These are phyloP conservation scores for Tolypeutes matacus DNA, from an alignment of 2,797 vertebrate species.

Conservation along the genomic window DNA sequence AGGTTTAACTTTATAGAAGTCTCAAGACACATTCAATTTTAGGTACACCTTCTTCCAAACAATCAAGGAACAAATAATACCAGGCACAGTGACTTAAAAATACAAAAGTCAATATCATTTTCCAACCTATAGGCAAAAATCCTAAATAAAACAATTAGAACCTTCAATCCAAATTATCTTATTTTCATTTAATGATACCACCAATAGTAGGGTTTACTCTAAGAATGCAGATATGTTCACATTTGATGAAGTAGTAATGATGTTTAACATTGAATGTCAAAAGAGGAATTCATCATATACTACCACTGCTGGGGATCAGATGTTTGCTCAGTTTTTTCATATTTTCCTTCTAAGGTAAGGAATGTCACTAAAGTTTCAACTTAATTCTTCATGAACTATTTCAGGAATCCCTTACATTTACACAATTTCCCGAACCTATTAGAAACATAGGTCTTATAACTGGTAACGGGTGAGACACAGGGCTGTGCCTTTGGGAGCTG, in stretches of 20 bases:
- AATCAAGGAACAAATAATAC: no score
- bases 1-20: background rate
- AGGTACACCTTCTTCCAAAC: background rate
- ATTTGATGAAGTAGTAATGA: background rate
- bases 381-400: background rate
- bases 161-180: background rate
- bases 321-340: background rate
- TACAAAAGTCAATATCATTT: no score
- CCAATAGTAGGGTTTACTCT: background rate
- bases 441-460: background rate
- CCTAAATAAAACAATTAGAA: background rate
- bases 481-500: background rate
- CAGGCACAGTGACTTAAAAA: no score
- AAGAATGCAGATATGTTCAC: background rate
- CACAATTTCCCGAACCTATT: no score
- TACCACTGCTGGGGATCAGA: background rate
- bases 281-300: background rate
- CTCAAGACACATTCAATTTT: background rate
- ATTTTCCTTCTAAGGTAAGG: background rate
- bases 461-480: background rate
- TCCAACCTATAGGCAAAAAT: background rate
- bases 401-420: background rate
- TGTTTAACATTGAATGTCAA: background rate
- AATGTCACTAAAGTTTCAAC: background rate
- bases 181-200: background rate